These are phyloP conservation scores for Tiliqua scincoides DNA, from an alignment of 2,113 vertebrate genomes.

Conservation along the genomic window DNA sequence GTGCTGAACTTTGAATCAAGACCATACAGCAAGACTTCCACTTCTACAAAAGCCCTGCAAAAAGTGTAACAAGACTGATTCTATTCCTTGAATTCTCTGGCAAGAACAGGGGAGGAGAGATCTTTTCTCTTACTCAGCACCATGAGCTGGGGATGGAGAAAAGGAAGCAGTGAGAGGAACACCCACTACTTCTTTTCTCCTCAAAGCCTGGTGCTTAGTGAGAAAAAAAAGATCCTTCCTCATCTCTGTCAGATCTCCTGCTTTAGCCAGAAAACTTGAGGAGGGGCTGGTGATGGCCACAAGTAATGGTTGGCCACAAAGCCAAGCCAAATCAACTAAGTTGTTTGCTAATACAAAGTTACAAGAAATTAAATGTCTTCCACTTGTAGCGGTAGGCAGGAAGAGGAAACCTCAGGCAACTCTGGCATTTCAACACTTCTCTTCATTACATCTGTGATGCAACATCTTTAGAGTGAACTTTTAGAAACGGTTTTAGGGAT, in stretches of 20 bases:
- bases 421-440: constrained; percentile 26
- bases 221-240: not conserved
- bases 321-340: not conserved
- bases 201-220: no score
- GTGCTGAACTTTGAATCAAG: no score
- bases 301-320: not conserved
- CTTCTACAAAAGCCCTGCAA: no score
- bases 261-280: not conserved
- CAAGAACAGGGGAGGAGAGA: no score
- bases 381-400: constrained; percentile 6
- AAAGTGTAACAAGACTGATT: no score
- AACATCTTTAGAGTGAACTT: constrained; percentile 36
- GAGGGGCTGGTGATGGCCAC: not conserved
- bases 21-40: no score
- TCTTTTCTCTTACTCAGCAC: no score
- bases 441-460: constrained; percentile 18
- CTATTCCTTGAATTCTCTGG: no score
- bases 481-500: not conserved
- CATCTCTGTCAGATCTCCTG: not conserved
- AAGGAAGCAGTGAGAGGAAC: no score
- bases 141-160: no score
- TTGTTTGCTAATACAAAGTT: not conserved
- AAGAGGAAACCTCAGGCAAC: constrained; percentile 34
- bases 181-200: no score
- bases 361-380: not conserved